phyloP scores from a whole-genome alignment of 2,888 invertebrate species.

The Pyrocoelia pectoralis region DNA sequence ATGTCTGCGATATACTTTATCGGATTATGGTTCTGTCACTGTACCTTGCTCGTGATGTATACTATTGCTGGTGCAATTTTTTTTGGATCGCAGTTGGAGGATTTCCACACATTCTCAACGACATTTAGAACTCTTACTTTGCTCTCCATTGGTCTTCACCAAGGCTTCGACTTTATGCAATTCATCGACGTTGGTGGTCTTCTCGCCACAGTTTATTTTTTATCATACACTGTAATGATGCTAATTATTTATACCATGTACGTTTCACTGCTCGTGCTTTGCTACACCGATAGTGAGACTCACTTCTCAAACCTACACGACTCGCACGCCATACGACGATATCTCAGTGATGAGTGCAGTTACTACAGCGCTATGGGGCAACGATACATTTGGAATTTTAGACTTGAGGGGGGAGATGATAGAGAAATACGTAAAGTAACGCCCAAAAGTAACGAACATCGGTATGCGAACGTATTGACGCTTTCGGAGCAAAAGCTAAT shows the following conservation, averaged over 20 bases:
- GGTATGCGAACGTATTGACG: constrained; percentile 18
- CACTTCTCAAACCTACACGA: constrained; percentile 26
- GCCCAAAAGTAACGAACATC: constrained; percentile 24
- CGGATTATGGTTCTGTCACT: constrained; percentile 29
- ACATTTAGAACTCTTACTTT: constrained; percentile 37
- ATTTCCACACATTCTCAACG: constrained; percentile 28
- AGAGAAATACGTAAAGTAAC: constrained; percentile 3
- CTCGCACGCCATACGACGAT: constrained; percentile 10
- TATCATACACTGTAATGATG: constrained; percentile 30
- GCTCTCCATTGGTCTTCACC: constrained; percentile 37
- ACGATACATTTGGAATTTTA: background rate
- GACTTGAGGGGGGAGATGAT: constrained; percentile 4
- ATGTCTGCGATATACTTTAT: constrained; percentile 21
- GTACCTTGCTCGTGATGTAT: constrained; percentile 30
- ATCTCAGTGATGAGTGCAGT: background rate
- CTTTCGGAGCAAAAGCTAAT: constrained; percentile 11
- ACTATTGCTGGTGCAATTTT: constrained; percentile 30
- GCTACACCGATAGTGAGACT: constrained; percentile 22
- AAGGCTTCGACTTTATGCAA: constrained; percentile 32
- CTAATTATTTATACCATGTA: constrained; percentile 31
- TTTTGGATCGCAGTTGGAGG: constrained; percentile 31
- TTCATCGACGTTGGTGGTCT: constrained; percentile 11
- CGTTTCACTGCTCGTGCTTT: constrained; percentile 30
- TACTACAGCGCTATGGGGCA: constrained; percentile 21
- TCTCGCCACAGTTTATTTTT: constrained; percentile 27